Evolutionary conservation across 2,797 vertebrate species (phyloP).

Genomic region (Macropus fuliginosus): DNA sequence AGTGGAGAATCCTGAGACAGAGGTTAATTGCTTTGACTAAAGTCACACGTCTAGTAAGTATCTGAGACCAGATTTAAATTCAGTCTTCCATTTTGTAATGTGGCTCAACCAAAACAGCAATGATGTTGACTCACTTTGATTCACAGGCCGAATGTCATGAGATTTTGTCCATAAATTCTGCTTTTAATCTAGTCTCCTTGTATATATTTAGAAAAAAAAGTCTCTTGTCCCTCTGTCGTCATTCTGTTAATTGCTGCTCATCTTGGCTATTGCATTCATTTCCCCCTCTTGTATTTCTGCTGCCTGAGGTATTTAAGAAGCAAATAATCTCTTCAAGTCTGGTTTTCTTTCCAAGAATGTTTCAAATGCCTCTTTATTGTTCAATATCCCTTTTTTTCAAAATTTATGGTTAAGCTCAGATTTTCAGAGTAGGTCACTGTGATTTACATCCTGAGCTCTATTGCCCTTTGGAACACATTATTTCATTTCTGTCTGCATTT

Average conservation of each 20-base stretch:
- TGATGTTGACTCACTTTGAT: background rate
- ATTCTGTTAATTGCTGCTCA: background rate
- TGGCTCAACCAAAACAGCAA: background rate
- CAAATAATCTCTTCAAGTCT: background rate
- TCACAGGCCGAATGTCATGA: background rate
- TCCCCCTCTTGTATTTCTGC: background rate
- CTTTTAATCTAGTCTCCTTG: background rate
- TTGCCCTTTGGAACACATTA: background rate
- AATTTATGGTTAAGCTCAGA: background rate
- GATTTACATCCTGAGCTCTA: background rate
- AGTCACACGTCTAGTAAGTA: too few relatives aligned
- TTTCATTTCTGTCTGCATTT: too few relatives aligned
- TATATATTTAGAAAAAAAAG: background rate
- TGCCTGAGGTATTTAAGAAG: background rate
- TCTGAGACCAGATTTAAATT: too few relatives aligned
- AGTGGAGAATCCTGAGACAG: too few relatives aligned
- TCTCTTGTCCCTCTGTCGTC: background rate
- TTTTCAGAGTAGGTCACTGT: background rate
- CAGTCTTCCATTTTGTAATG: too few relatives aligned
- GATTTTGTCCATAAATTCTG: background rate
- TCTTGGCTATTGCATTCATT: background rate
- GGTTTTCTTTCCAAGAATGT: background rate
- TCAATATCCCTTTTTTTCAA: background rate
- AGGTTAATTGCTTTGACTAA: too few relatives aligned
- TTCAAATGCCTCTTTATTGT: background rate